Base-by-base conservation (phyloP, 2,888 invertebrate genomes). In the Adineta ricciae region DNA sequence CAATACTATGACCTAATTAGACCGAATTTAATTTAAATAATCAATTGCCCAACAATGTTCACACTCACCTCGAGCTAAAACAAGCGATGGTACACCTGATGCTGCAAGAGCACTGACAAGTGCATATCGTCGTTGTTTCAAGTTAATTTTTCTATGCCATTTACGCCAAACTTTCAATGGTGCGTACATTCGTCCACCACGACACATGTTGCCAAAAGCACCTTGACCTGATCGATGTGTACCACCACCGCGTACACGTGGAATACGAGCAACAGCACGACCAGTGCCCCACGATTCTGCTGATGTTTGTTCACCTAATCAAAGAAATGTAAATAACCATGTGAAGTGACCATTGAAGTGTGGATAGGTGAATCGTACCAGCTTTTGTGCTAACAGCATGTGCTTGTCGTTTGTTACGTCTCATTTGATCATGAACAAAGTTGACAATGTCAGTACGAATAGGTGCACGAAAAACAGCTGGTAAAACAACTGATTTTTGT, bases 281-380 rank as follows among this genome's bases (percentile, higher is more conserved):
- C 99, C 99, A 88, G 99, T 99, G 91, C 99, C 99, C 99, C 99
- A 99, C 87, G 99, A 99, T 91, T 99, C 98, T 83, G 99, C 99
- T 91, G 97, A 97, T 87, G 98, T 98, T 92, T 99, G 99, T 78
- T 78, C 78, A 78, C 78, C 78, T 78, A 41, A 41, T 24, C 16
- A 41, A 24, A 19, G n/a, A n/a, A 38, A 38, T 36, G 0, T 21
- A 73, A 19, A 38, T 27, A 27, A 9, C 11, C 14, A 14, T 27
- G 56, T 21, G 21, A 2, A 38, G 19, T 8, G 38, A 7, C 0
- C 1, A 36, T 19, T 38, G 38, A 73, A 38, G 11, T 46, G 5
- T 8, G 5, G 8, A 46, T 46, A 46, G 11, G 11, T n/a, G n/a
- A n/a, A 11, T 41, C 41, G 41, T 91, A 97, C 98, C 99, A 89